Evolutionary conservation across 2,113 vertebrate genomes (phyloP).

Genomic region (Daubentonia madagascariensis): DNA sequence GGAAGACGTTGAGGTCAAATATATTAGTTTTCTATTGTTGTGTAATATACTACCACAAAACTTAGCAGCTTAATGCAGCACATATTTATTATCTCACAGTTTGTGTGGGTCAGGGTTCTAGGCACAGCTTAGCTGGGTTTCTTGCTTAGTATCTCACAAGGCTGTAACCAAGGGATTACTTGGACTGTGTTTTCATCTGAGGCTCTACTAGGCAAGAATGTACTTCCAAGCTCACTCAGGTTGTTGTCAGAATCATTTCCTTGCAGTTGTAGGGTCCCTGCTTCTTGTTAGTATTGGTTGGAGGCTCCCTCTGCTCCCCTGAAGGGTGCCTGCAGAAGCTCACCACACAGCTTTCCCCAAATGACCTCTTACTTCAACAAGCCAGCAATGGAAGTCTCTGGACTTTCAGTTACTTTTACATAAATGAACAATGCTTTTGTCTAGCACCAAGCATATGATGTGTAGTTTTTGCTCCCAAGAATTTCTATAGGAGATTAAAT

Average conservation of each 20-base stretch:
- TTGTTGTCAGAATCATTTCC: neutral
- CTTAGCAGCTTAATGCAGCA: neutral
- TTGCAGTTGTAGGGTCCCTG: neutral
- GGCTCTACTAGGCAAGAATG: neutral
- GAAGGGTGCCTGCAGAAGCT: neutral
- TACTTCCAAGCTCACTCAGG: neutral
- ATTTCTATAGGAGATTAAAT: neutral
- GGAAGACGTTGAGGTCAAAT: neutral
- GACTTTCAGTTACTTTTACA: neutral
- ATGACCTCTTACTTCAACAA: neutral
- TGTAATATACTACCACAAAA: neutral
- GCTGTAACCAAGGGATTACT: neutral
- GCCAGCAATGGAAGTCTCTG: neutral
- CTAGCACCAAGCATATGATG: neutral
- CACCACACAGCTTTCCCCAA: neutral
- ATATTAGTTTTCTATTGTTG: neutral
- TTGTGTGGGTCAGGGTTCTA: neutral
- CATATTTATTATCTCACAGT: neutral
- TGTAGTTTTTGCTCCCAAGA: neutral
- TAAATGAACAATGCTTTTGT: neutral
- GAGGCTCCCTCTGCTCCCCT: too few relatives aligned
- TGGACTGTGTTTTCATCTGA: neutral
- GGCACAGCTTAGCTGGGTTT: neutral
- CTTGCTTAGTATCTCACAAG: neutral
- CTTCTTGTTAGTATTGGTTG: neutral